Base-by-base conservation (phyloP, 2,888 invertebrate species). In the Resseliella maxima region DNA sequence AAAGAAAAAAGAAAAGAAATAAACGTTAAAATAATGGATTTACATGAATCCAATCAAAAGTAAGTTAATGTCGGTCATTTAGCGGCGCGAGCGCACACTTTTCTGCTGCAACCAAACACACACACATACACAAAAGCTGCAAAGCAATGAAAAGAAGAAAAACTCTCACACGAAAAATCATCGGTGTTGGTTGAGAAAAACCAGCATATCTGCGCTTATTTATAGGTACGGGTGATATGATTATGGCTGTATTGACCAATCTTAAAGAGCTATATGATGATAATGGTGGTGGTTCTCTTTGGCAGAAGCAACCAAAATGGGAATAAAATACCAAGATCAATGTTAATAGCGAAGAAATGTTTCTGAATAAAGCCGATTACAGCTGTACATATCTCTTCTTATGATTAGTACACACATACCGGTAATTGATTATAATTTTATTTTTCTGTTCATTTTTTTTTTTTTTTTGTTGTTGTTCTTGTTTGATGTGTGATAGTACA, bases 21-120 rank as follows among this genome's bases (percentile, higher is more conserved):
- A 18, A 64, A 64, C 64, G 31, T 31, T 64, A 64, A 64, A 64
- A 64, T 64, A 64, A 64, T 64, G 64, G 64, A 64, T 64, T 64
- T 64, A 64, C 64, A 64, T 64, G 64, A 64, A 27, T 64, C 64
- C 64, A 64, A 64, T 64, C 64, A 64, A 64, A 64, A 64, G 64
- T 64, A 64, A 64, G 64, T 64, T 64, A 64, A 64, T 64, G 64
- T 64, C 64, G 64, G 64, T 64, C 64, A 64, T 27, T 64, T 64
- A 31, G 64, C 64, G 64, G 31, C 31, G 64, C 31, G 27, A 64
- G 64, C 64, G 64, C 18, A 18, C 46, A 50, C 46, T 2, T 50
- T 50, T 50, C 8, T 50, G 46, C 46, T 15, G 41, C 12, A 12
- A 54, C 3, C 54, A n/a, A n/a, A 54, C n/a, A 18, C 21, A 18